Percentiles rank a stretch among this genome's conserved stretches.
phyloP scores from a whole-genome alignment of 2,113 vertebrate species.

The Pteronura brasiliensis region DNA sequence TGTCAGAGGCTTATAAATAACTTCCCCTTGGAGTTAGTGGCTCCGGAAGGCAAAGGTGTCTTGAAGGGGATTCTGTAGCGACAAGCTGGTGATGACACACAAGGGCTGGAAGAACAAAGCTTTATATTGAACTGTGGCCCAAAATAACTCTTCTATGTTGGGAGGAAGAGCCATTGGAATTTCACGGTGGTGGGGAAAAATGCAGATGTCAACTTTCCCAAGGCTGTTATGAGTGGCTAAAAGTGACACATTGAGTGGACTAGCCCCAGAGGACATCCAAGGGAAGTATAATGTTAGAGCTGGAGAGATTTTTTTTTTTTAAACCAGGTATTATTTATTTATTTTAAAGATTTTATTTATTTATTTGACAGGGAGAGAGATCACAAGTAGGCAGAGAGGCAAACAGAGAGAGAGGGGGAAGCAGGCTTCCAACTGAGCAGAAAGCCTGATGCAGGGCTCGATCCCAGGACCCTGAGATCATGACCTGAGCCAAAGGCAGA shows the following conservation, averaged over 20 bases:
- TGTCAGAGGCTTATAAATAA: slow-evolving; percentile 46
- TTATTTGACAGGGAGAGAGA: too few relatives aligned
- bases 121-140: slow-evolving; percentile 22
- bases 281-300: neutral
- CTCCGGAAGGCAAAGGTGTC: slow-evolving; percentile 41
- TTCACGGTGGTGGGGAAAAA: neutral
- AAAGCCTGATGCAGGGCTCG: too few relatives aligned
- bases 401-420: too few relatives aligned
- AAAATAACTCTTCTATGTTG: slow-evolving; percentile 50
- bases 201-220: slow-evolving; percentile 6
- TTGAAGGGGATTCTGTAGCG: slow-evolving; percentile 34
- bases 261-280: neutral
- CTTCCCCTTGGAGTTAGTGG: neutral
- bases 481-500: too few relatives aligned
- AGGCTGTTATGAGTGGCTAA: slow-evolving; percentile 2
- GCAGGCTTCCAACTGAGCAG: too few relatives aligned
- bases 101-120: slow-evolving; percentile 6
- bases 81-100: neutral
- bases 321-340: too few relatives aligned
- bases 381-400: too few relatives aligned
- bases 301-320: neutral
- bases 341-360: too few relatives aligned
- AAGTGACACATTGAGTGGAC: neutral
- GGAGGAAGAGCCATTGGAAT: neutral
- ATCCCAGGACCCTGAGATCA: too few relatives aligned